phyloP scores from a whole-genome alignment of 2,797 vertebrate species.

The Gymnodraco acuticeps region DNA sequence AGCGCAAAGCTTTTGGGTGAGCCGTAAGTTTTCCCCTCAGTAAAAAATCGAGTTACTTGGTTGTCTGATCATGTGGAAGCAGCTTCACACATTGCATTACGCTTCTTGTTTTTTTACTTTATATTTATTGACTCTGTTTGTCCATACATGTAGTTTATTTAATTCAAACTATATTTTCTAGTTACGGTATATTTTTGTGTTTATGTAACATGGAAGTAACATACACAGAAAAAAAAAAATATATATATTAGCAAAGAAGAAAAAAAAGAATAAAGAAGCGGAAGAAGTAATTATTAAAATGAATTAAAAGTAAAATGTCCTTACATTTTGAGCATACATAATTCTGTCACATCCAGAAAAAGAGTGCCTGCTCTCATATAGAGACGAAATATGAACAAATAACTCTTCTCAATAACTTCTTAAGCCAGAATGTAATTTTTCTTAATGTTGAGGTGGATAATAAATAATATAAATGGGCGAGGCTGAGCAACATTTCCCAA shows the following conservation, averaged over 20 bases:
- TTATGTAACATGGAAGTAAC: too few relatives aligned
- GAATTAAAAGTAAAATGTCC: too few relatives aligned
- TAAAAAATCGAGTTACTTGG: neutral
- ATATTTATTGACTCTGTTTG: too few relatives aligned
- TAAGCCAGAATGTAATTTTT: neutral
- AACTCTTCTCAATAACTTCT: neutral
- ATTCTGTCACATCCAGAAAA: neutral
- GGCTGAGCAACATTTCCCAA: neutral
- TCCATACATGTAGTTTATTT: too few relatives aligned
- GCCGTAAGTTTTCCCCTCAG: neutral
- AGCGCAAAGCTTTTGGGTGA: neutral
- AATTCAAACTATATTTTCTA: too few relatives aligned
- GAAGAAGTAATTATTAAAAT: too few relatives aligned
- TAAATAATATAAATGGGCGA: constrained; percentile 1
- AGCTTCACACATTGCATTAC: neutral
- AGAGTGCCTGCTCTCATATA: neutral
- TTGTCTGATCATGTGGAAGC: constrained; percentile 29
- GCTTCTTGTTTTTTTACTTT: too few relatives aligned
- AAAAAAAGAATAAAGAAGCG: too few relatives aligned
- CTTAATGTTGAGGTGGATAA: constrained; percentile 10
- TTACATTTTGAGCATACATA: neutral
- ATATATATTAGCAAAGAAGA: too few relatives aligned
- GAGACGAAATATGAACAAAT: neutral
- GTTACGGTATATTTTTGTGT: too few relatives aligned
- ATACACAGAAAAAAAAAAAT: too few relatives aligned